Base-by-base conservation (phyloP, 2,888 invertebrate species). In the Hartigia nigra region DNA sequence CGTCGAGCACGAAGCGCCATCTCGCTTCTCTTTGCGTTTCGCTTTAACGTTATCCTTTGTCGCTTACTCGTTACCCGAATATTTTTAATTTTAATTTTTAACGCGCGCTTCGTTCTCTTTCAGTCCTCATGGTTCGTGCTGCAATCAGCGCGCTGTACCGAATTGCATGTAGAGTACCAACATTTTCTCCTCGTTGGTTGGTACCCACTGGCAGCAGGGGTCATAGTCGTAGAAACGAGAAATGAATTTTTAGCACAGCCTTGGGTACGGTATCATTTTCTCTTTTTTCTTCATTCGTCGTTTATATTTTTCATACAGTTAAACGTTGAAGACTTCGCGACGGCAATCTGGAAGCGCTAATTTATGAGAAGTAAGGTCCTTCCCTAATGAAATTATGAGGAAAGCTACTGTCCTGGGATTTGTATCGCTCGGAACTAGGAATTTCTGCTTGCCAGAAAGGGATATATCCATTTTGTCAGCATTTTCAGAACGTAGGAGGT, bases 1-100 rank as follows among this genome's bases (percentile, higher is more conserved):
- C 85, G 85, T 83, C 83, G 80, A 82, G 82, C 85, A 78, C 76
- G 79, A 81, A 82, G 82, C 82, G 83, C 84, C 74, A 70, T 84
- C 84, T 81, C 79, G 80, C 82, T 81, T 81, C 83, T 84, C 85
- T 86, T 86, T 85, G 82, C 84, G 82, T 80, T 79, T 83, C 81
- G 82, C 85, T 86, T 85, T 83, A 82, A 82, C 86, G 85, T 81
- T 84, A 83, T 84, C 84, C 85, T 88, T 87, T 88, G 88, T 87
- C 86, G 84, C 83, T 85, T 83, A 85, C 86, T 87, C 87, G 86
- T 88, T 88, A 87, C 80, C 82, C 79, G 77, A 82, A 85, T 82
- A 86, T 88, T 88, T 87, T 88, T 87, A 87, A 88, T 87, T 88
- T 88, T 85, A 86, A 87, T 88, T 88, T 84, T 80, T 77, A 70